phyloP scores from a whole-genome alignment of 2,113 vertebrate genomes.

The Oplegnathus fasciatus region DNA sequence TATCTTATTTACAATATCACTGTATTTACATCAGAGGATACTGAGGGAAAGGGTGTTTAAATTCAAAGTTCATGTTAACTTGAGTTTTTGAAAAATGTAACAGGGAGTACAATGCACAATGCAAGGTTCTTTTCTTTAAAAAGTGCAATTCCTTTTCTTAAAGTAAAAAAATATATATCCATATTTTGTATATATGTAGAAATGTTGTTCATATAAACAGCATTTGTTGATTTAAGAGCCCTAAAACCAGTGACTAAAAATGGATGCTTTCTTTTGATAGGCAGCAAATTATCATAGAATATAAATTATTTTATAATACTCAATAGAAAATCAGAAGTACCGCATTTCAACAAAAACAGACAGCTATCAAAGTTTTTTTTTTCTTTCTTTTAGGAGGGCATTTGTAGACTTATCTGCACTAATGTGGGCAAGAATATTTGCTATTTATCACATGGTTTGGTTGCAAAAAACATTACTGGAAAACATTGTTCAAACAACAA shows the following conservation, averaged over 20 bases:
- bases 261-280: slow-evolving; percentile 72
- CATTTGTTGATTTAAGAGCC: slow-evolving; percentile 83
- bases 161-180: slow-evolving; percentile 88
- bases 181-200: slow-evolving; percentile 87
- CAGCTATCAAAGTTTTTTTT: slow-evolving; percentile 43
- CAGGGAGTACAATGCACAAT: slow-evolving; percentile 83
- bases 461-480: slow-evolving; percentile 69
- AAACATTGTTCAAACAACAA: slow-evolving; percentile 70
- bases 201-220: slow-evolving; percentile 86
- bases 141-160: slow-evolving; percentile 89
- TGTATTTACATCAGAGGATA: slow-evolving; percentile 85
- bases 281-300: slow-evolving; percentile 79
- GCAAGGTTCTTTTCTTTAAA: slow-evolving; percentile 83
- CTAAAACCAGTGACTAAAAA: slow-evolving; percentile 81
- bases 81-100: slow-evolving; percentile 78
- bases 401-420: slow-evolving; percentile 54
- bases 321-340: slow-evolving; percentile 82
- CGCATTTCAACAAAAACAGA: slow-evolving; percentile 73
- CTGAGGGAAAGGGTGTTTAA: slow-evolving; percentile 73
- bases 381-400: slow-evolving; percentile 60
- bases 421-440: slow-evolving; percentile 60
- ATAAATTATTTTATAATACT: slow-evolving; percentile 82
- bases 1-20: slow-evolving; percentile 84
- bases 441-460: slow-evolving; percentile 65
- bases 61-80: slow-evolving; percentile 76